A percentile compares a stretch with the other conserved stretches of the same genome.
Conservation (phyloP, 2,113 vertebrate genomes). For the Oryzias curvinotus region DNA sequence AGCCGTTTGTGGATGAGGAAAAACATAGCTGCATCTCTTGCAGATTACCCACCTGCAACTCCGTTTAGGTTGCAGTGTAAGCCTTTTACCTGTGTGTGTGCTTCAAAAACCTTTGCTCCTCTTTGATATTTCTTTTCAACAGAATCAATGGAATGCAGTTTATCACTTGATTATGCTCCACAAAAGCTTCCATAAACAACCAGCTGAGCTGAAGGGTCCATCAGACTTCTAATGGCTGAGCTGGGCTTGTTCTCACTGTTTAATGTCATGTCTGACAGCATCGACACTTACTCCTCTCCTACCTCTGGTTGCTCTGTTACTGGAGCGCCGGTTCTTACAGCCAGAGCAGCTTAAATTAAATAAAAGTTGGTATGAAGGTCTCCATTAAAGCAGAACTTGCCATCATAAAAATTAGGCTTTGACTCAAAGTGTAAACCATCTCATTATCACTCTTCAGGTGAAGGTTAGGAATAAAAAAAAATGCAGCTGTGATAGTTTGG, state of each 20-base stretch:
- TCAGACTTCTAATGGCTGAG: conserved; percentile 8
- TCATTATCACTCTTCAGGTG: background rate
- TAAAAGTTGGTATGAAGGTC: conserved; percentile 7
- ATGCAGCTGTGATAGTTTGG: conserved; percentile 46
- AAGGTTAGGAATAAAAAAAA: conserved; percentile 2
- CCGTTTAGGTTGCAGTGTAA: background rate
- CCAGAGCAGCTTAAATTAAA: conserved; percentile 25
- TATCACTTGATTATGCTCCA: background rate
- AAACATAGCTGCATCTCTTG: conserved; percentile 3
- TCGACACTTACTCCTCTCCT: conserved; percentile 10
- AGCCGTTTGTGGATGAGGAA: conserved; percentile 26
- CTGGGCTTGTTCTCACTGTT: conserved; percentile 40
- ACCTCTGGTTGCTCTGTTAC: conserved; percentile 26
- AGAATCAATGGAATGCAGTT: background rate
- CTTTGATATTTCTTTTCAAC: background rate
- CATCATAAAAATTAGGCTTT: conserved; percentile 18
- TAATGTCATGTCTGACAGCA: conserved; percentile 29
- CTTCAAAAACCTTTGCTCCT: background rate
- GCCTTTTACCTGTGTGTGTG: conserved; percentile 1
- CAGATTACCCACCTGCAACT: background rate
- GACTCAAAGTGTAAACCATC: conserved; percentile 24
- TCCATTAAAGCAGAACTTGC: conserved; percentile 23
- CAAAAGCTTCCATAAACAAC: background rate
- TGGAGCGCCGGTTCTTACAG: conserved; percentile 15
- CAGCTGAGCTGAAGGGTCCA: background rate